Evolutionary conservation across 2,888 invertebrate genomes (phyloP).

Genomic region (Gasteruption jaculator): DNA sequence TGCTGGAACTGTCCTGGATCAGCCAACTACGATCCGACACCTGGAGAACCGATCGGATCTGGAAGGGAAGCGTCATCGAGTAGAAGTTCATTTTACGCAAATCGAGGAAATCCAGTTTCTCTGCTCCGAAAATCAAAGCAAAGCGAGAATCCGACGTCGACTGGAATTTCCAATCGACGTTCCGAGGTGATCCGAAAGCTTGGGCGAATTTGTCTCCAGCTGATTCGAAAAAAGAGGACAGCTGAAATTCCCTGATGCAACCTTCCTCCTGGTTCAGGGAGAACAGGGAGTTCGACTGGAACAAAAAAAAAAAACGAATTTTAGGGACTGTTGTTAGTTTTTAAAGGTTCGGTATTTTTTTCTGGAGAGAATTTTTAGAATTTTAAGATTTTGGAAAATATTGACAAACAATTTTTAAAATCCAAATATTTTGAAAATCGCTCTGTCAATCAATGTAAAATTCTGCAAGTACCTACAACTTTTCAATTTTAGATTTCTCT

Average conservation of each 20-base stretch:
- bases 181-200: conserved; percentile 28
- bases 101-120: conserved; percentile 44
- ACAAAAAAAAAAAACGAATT: conserved; percentile 15
- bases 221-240: conserved; percentile 36
- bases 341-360: too few species aligned
- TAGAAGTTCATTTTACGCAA: conserved; percentile 35
- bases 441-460: too few species aligned
- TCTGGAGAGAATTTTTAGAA: too few species aligned
- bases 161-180: conserved; percentile 34
- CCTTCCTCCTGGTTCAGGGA: conserved; percentile 37
- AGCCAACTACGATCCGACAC: conserved; percentile 44
- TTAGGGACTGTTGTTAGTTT: too few species aligned
- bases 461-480: too few species aligned
- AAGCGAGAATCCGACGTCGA: conserved; percentile 33
- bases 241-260: conserved; percentile 31
- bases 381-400: too few species aligned
- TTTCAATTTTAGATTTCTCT: too few species aligned
- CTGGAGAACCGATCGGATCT: conserved; percentile 40
- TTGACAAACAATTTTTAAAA: too few species aligned
- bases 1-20: conserved; percentile 38
- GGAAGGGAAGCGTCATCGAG: conserved; percentile 43
- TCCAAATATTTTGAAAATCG: too few species aligned
- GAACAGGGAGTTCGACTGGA: conserved; percentile 43
- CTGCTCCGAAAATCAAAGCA: conserved; percentile 34
- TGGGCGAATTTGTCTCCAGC: conserved; percentile 39